phyloP scores from a whole-genome alignment of 2,797 vertebrate genomes.

The Malurus leucopterus region DNA sequence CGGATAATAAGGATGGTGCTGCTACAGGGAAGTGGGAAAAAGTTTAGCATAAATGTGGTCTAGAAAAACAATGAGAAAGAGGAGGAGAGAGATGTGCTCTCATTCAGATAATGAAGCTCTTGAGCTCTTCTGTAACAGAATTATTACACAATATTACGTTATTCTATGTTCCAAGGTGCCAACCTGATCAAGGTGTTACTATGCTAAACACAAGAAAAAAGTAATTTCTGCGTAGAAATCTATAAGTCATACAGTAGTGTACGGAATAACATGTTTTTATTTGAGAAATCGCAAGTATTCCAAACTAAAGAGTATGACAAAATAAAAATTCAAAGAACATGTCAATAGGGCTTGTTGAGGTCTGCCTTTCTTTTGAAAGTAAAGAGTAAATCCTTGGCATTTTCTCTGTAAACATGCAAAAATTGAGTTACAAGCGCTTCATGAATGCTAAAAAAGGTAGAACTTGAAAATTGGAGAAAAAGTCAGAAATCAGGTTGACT shows the following conservation, averaged over 20 bases:
- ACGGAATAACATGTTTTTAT: not conserved
- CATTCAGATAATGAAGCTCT: not conserved
- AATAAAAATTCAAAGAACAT: not conserved
- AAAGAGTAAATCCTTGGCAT: not conserved
- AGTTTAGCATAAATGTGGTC: rapidly evolving
- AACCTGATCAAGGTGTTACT: not conserved
- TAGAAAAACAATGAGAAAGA: not conserved
- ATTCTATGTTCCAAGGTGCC: not conserved
- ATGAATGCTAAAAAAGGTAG: not conserved
- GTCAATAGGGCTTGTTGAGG: not conserved
- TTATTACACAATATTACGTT: not conserved
- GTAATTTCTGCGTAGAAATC: not conserved
- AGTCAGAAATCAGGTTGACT: not conserved
- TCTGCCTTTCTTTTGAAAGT: not conserved
- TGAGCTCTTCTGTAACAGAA: not conserved
- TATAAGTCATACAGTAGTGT: not conserved
- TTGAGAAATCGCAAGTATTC: not conserved
- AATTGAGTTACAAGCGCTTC: not conserved
- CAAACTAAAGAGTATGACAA: not conserved
- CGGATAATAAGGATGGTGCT: not conserved
- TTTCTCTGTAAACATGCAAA: not conserved
- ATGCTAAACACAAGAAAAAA: not conserved
- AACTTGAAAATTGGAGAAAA: not conserved
- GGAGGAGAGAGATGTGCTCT: not conserved
- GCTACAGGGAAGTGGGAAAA: not conserved